Percentiles rank a stretch among this genome's conserved stretches.
Evolutionary conservation across 2,797 vertebrate species (phyloP).

Genomic region (Crenichthys baileyi): DNA sequence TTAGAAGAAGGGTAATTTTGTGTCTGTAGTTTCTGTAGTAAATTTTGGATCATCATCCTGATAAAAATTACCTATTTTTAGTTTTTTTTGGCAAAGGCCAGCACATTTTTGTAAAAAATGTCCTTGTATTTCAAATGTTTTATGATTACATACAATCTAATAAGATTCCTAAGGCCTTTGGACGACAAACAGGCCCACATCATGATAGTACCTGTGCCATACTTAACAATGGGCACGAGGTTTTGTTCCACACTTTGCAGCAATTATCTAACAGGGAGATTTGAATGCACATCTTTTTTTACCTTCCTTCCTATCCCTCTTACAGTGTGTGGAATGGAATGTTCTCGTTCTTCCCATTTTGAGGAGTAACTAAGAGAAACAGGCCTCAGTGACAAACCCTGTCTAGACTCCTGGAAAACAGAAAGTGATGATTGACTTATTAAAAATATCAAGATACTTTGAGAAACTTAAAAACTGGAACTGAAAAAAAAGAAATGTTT

Average conservation of each 20-base stretch:
- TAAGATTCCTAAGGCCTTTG: background rate
- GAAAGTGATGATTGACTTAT: background rate
- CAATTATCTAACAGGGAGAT: background rate
- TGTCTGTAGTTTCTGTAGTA: background rate
- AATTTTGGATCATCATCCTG: background rate
- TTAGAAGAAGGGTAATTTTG: background rate
- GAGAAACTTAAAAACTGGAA: background rate
- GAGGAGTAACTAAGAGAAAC: background rate
- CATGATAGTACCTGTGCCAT: background rate
- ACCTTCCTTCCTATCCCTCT: background rate
- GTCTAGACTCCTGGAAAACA: background rate
- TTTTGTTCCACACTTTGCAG: background rate
- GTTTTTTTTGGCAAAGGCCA: background rate
- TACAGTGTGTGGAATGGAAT: background rate
- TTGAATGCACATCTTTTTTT: background rate
- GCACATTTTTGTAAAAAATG: background rate
- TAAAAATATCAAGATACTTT: background rate
- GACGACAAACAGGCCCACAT: background rate
- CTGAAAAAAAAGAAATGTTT: background rate
- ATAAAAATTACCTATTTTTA: background rate
- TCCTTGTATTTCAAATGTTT: background rate
- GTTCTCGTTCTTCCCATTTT: background rate
- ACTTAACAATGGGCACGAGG: background rate
- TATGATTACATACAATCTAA: background rate
- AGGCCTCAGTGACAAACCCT: background rate